phyloP scores from a whole-genome alignment of 2,888 invertebrate species.

The Nomada goodeniana region DNA sequence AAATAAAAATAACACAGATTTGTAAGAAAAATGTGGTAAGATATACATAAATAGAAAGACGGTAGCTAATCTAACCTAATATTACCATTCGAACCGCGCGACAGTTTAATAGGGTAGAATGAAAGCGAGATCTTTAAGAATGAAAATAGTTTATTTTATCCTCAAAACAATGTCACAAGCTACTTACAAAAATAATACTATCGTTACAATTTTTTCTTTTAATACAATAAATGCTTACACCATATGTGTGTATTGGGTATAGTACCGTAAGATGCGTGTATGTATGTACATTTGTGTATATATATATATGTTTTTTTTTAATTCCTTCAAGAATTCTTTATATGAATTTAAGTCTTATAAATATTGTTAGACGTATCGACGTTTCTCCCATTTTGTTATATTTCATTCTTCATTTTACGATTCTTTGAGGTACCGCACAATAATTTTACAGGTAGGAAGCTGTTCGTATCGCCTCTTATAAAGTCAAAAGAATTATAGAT shows the following conservation, averaged over 20 bases:
- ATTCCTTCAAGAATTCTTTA: constrained; percentile 18
- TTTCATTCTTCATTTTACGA: constrained; percentile 15
- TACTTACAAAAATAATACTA: constrained; percentile 68
- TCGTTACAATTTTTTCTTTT: constrained; percentile 55
- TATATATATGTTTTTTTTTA: constrained; percentile 1
- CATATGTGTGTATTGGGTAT: constrained; percentile 30
- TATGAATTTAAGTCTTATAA: constrained; percentile 35
- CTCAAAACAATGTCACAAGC: constrained; percentile 60
- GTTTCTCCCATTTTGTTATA: background rate
- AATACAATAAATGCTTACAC: constrained; percentile 45
- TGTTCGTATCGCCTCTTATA: background rate
- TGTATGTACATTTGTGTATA: constrained; percentile 51
- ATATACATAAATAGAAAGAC: background rate
- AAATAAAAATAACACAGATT: background rate
- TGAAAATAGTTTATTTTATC: constrained; percentile 67
- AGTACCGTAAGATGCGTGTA: constrained; percentile 26
- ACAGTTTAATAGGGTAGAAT: background rate
- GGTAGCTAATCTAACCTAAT: constrained; percentile 7
- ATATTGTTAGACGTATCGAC: constrained; percentile 28
- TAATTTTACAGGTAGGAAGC: constrained; percentile 22
- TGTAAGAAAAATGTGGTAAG: background rate
- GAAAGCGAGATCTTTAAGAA: constrained; percentile 11
- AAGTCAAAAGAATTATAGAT: background rate
- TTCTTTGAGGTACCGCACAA: background rate
- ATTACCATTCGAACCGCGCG: background rate